Evolutionary conservation across 2,113 vertebrate genomes (phyloP), one percentile per base, ranked within the genome.

Genomic region (Sclerurus mexicanus): DNA sequence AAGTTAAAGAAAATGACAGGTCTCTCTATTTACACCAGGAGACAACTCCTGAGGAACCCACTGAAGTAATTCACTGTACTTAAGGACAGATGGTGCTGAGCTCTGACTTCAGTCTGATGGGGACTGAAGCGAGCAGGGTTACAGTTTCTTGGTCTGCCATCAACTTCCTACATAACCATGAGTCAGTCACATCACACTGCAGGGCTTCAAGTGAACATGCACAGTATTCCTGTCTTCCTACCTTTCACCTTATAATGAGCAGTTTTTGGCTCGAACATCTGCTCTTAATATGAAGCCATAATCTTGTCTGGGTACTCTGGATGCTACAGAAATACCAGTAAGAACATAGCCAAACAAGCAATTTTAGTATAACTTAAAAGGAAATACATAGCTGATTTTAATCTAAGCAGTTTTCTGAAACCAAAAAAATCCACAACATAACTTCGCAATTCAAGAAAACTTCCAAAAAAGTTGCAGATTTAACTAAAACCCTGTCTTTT

Each of bases 51-150:
- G n/a, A 86, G 67, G 80, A 55, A 78, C 4, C 23, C 35, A 50
- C 49, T 59, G 15, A 42, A 81, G 22, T 25, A 4, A 4, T 56
- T 59, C 24, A 10, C 10, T 49, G 42, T 25, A 62, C 13, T 46
- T 42, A 39, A 60, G 44, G n/a, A 79, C 0, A 0, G 49, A 52
- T 11, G 28, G 46, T 1, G 4, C 33, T 22, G 50, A 87, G 44
- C 47, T 50, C 44, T 6, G 3, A 50, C 33, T 67, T 37, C 50
- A 64, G 5, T 9, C 64, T 73, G 50, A 87, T 1, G 1, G 25
- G 23, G 46, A 53, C 33, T 63, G 14, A 60, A 33, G 30, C 4
- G 23, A 79, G 18, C 58, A 56, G 35, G 49, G 46, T 56, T 63
- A 60, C 39, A 44, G 35, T 2, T 73, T 28, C 6, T 9, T 28